Evolutionary conservation across 2,888 invertebrate genomes (phyloP).

Genomic region (Acleris holmiana): DNA sequence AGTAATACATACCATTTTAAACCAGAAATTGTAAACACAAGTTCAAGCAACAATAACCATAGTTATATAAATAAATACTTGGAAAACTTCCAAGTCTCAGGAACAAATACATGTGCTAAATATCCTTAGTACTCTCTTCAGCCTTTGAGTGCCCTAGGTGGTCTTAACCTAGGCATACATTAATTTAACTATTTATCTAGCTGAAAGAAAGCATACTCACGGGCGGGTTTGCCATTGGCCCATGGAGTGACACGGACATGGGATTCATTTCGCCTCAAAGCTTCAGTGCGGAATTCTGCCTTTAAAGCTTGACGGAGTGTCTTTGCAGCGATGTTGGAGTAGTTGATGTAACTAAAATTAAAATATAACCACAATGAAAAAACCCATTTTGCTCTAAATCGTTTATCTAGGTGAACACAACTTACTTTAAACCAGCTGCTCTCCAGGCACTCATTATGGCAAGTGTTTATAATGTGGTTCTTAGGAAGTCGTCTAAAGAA

Average conservation of each 20-base stretch:
- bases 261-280: constrained; percentile 89
- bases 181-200: neutral
- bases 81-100: too few species aligned
- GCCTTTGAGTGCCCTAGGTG: too few species aligned
- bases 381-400: neutral
- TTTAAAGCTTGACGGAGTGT: constrained; percentile 92
- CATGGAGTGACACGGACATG: constrained; percentile 93
- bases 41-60: too few species aligned
- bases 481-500: neutral
- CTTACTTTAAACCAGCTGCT: constrained; percentile 93
- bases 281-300: constrained; percentile 88
- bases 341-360: constrained; percentile 94
- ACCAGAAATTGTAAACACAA: too few species aligned
- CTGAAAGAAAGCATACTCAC: constrained; percentile 82
- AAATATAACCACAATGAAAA: constrained; percentile 12
- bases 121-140: too few species aligned
- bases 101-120: too few species aligned
- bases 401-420: neutral
- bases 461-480: constrained; percentile 28
- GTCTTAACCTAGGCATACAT: too few species aligned
- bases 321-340: constrained; percentile 96
- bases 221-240: constrained; percentile 94
- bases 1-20: constrained; percentile 3
- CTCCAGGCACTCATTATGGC: constrained; percentile 91
- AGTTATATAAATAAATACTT: too few species aligned